Evolutionary conservation across 2,888 invertebrate genomes (phyloP).

Genomic region (Zygaena filipendulae): DNA sequence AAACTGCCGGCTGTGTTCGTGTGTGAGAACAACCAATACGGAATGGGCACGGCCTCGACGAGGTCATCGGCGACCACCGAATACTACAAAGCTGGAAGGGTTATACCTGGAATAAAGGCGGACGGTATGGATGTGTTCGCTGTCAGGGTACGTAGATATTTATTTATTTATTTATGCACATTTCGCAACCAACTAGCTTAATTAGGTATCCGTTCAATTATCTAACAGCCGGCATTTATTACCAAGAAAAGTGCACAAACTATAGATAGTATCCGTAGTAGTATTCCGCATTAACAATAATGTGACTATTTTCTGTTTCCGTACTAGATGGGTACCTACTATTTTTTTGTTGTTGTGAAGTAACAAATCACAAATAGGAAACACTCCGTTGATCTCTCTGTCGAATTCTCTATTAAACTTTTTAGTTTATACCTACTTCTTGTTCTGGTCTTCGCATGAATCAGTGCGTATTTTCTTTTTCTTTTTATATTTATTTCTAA

Average conservation of each 20-base stretch:
- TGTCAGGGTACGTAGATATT: slow-evolving; percentile 3
- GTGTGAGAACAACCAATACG: slow-evolving; percentile 95
- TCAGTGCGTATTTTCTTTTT: not conserved
- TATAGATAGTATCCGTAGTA: too few relatives aligned
- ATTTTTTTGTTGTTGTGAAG: too few relatives aligned
- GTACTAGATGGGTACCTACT: too few relatives aligned
- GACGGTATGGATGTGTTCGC: slow-evolving; percentile 91
- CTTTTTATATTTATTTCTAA: not conserved
- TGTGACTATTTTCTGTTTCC: too few relatives aligned
- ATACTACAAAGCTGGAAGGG: slow-evolving; percentile 91
- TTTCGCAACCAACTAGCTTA: too few relatives aligned
- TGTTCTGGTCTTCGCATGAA: not conserved
- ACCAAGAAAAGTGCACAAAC: too few relatives aligned
- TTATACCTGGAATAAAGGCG: slow-evolving; percentile 89
- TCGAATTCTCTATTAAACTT: too few relatives aligned
- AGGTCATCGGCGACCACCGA: slow-evolving; percentile 82
- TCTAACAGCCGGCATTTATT: too few relatives aligned
- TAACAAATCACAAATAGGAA: too few relatives aligned
- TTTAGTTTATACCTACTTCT: not conserved
- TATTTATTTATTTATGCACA: not conserved
- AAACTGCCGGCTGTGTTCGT: slow-evolving; percentile 86
- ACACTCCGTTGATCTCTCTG: too few relatives aligned
- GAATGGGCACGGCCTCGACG: slow-evolving; percentile 91
- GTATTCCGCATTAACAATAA: too few relatives aligned
- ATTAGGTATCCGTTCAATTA: too few relatives aligned